Evolutionary conservation across 1,140 invertebrate species (phyloP), one percentile per base, ranked within the genome.

Genomic region (Gonioctena quinquepunctata): DNA sequence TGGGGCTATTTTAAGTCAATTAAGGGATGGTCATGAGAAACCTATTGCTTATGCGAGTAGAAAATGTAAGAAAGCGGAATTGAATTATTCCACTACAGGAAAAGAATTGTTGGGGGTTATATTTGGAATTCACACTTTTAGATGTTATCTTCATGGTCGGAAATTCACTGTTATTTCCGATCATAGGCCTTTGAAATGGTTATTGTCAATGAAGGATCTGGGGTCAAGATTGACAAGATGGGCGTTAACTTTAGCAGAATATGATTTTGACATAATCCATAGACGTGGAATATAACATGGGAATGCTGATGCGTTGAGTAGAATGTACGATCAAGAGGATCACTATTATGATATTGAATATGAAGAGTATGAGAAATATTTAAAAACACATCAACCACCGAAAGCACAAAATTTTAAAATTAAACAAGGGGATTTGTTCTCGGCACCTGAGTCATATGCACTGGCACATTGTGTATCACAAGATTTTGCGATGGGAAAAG

Each of bases 1-100:
- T 50, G 42, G 73, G 68, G 49, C 66, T 28, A n/a, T 66, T 13
- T 25, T 70, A 42, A 65, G 13, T 0, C 73, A 75, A 69, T 63
- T 16, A 13, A 6, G 16, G 13, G 11, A 28, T 16, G 42, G 28
- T 11, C 11, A 57, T 5, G 65, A 68, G 13, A n/a, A 4, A 28
- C 64, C 65, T 1, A 25, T 68, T 23, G 56, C 70, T 11, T 67
- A n/a, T 26, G 57, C 48, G 5, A 25, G 19, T 13, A 22, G 65
- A 54, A 60, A 16, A n/a, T 63, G 13, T 16, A 63, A 68, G n/a
- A 49, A 54, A 22, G 19, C 23, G n/a, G 33, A 72, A 54, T 22
- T 54, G 6, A 63, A 69, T 50, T 63, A 68, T 26, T 64, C 27
- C 13, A 69, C 59, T 16, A 69, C 26, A 60, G 60, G 64, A 28